Evolutionary conservation across 2,888 invertebrate genomes (phyloP), one percentile per base, ranked within the genome.

Genomic region (Xestia ashworthii): DNA sequence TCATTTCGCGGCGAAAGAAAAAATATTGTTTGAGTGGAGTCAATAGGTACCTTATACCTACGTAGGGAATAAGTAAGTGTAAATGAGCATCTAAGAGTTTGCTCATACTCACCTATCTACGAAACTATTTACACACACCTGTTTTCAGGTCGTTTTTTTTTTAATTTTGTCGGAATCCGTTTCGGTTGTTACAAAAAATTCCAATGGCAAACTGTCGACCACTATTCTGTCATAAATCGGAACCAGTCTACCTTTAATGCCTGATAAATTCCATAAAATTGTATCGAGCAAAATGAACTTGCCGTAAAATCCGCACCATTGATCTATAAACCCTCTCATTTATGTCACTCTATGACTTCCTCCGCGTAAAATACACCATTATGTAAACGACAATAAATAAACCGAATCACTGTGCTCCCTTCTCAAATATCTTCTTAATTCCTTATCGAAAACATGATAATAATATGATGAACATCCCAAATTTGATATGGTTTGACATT

Each of bases 1-100:
- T 75, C 48, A 65, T 75, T 86, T 78, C 71, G 48, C 38, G 32
- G 12, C 53, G 12, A 69, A 65, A 4, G 3, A 46, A 19, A 50
- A 38, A 62, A 4, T 46, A n/a, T 60, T 64, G n/a, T 8, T 48
- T 32, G 14, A 55, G 9, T 32, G 38, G 19, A 32, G 19, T 44
- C 8, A 14, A 44, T 44, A 44, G 44, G 44, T 6, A 32, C n/a
- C n/a, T n/a, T n/a, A n/a, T n/a, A n/a, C 32, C 32, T 32, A 44
- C 44, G 3, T 22, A 22, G 11, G 8, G 19, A 41, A 46, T 64
- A 38, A n/a, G 0, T n/a, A 25, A 70, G 46, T 71, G 4, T 22
- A n/a, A 46, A 71, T 22, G 1, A 32, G 14, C 69, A 32, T 68
- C 22, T 3, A 22, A 9, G n/a, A 14, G 14, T 44, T 41, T 22